Conservation (phyloP, 2,888 invertebrate genomes). For the Epirrhoe alternata region DNA sequence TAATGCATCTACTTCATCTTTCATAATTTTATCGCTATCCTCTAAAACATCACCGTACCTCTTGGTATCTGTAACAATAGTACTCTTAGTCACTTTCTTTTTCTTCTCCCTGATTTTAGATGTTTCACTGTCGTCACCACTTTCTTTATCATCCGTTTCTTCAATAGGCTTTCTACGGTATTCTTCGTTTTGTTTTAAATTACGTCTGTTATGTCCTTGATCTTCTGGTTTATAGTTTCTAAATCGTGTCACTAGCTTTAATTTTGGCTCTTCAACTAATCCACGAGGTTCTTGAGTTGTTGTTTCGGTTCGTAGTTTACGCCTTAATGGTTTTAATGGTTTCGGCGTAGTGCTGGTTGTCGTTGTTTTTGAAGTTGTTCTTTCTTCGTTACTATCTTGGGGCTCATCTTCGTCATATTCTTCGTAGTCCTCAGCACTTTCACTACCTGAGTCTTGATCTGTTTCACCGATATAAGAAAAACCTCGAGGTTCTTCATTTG, state of each 20-base stretch:
- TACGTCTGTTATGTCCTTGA: conserved; percentile 19
- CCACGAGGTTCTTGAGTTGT: conserved; percentile 52
- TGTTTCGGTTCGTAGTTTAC: conserved; percentile 50
- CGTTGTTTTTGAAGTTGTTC: conserved; percentile 48
- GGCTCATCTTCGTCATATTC: conserved; percentile 56
- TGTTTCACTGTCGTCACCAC: conserved; percentile 28
- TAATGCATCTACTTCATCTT: conserved; percentile 72
- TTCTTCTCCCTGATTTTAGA: conserved; percentile 72
- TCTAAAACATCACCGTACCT: conserved; percentile 62
- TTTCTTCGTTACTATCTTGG: conserved; percentile 43
- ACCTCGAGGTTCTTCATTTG: conserved; percentile 26
- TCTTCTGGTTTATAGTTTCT: conserved; percentile 53
- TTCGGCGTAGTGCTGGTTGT: conserved; percentile 57
- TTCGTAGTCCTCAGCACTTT: conserved; percentile 60
- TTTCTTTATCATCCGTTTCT: background rate
- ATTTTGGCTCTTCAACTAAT: conserved; percentile 53
- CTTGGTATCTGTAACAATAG: conserved; percentile 76
- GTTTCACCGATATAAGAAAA: conserved; percentile 9
- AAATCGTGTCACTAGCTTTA: conserved; percentile 69
- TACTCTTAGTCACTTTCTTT: conserved; percentile 72
- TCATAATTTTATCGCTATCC: conserved; percentile 63
- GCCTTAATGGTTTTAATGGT: conserved; percentile 58
- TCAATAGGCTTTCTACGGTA: conserved; percentile 24
- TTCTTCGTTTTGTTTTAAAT: conserved; percentile 33
- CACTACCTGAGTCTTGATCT: conserved; percentile 38